phyloP scores from a whole-genome alignment of 2,888 invertebrate species.

The Timandra comae region DNA sequence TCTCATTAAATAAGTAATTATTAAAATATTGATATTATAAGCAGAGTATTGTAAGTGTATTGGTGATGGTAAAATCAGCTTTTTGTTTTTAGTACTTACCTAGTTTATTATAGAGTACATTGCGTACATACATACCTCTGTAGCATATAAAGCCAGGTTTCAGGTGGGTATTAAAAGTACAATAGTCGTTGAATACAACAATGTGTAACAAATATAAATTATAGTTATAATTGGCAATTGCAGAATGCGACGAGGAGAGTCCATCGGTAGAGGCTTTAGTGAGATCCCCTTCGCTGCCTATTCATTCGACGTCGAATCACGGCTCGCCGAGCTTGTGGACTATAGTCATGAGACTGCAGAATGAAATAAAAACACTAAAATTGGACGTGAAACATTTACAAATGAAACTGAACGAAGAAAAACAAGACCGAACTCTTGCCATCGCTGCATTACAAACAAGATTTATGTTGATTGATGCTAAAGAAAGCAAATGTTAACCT shows the following conservation, averaged over 20 bases:
- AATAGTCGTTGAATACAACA: too few relatives aligned
- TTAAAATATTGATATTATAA: too few relatives aligned
- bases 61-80: too few relatives aligned
- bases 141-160: too few relatives aligned
- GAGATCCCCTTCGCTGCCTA: slow-evolving; percentile 66
- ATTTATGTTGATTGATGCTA: slow-evolving; percentile 59
- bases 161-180: not conserved
- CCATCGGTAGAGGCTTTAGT: slow-evolving; percentile 61
- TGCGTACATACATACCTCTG: too few relatives aligned
- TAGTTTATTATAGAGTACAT: too few relatives aligned
- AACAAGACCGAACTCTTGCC: slow-evolving; percentile 70
- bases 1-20: too few relatives aligned
- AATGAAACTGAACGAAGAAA: slow-evolving; percentile 82
- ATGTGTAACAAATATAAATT: slow-evolving; percentile 18
- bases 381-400: slow-evolving; percentile 76
- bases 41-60: too few relatives aligned
- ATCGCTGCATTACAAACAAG: slow-evolving; percentile 60
- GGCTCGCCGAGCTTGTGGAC: slow-evolving; percentile 82
- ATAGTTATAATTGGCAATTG: slow-evolving; percentile 38
- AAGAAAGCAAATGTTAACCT: slow-evolving; percentile 71
- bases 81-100: too few relatives aligned
- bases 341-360: slow-evolving; percentile 85
- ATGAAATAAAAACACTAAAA: slow-evolving; percentile 82
- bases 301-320: slow-evolving; percentile 51
- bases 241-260: slow-evolving; percentile 71